Evolutionary conservation across 2,113 vertebrate species (phyloP).

Genomic region (Verasper variegatus): DNA sequence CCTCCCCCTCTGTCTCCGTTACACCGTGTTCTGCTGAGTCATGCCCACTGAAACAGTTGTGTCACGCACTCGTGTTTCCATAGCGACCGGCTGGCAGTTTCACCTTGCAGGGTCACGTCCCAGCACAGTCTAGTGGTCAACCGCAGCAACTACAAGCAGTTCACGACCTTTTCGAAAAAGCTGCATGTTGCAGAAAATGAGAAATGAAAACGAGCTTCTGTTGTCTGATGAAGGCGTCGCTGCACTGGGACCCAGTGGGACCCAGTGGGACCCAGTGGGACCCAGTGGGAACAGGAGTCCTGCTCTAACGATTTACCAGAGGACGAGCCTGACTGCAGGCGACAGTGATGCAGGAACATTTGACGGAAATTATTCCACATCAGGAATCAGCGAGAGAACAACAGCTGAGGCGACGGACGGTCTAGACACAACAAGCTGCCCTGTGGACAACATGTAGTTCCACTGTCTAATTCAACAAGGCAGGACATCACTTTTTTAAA

Average conservation of each 20-base stretch:
- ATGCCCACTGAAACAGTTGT: constrained; percentile 57
- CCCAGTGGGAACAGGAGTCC: neutral
- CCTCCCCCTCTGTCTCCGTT: constrained; percentile 1
- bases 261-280: neutral
- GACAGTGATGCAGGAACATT: neutral
- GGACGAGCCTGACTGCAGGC: constrained; percentile 14
- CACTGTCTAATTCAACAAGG: neutral
- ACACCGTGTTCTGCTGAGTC: constrained; percentile 76
- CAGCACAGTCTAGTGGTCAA: constrained; percentile 52
- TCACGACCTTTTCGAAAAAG: neutral
- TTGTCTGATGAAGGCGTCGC: too few species aligned
- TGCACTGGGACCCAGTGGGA: neutral
- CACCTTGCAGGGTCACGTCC: constrained; percentile 54
- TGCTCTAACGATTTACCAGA: neutral
- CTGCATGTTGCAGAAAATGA: neutral
- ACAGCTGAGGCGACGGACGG: neutral
- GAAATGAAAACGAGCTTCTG: accelerated
- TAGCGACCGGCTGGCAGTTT: constrained; percentile 73
- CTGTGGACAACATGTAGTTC: neutral
- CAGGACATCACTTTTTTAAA: neutral
- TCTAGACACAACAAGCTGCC: constrained; percentile 3
- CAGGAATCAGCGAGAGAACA: neutral
- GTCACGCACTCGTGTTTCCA: constrained; percentile 71
- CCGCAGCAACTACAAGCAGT: neutral
- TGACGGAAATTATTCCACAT: constrained; percentile 10